Conservation (phyloP, 2,797 vertebrate genomes). For the Gymnothorax javanicus region DNA sequence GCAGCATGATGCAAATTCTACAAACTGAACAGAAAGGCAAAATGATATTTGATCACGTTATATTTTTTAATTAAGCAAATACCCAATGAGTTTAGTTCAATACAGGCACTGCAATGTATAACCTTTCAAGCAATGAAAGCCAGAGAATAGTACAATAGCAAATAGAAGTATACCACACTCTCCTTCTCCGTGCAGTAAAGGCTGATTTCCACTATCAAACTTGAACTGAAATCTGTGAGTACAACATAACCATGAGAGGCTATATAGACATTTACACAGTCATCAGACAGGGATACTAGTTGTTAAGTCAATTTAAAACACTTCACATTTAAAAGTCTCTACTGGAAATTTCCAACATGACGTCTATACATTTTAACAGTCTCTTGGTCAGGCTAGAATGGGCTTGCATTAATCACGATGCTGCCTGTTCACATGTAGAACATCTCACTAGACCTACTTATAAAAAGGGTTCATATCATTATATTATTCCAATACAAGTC, state of each 20-base stretch:
- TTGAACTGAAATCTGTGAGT: constrained; percentile 34
- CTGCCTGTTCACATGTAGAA: constrained; percentile 47
- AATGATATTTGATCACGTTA: neutral
- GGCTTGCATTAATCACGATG: constrained; percentile 47
- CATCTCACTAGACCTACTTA: constrained; percentile 41
- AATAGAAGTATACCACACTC: constrained; percentile 30
- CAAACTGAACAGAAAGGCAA: neutral
- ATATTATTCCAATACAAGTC: constrained; percentile 31
- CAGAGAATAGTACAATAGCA: constrained; percentile 22
- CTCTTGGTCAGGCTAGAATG: constrained; percentile 60
- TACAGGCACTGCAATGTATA: neutral
- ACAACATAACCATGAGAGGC: constrained; percentile 37
- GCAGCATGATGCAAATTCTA: neutral
- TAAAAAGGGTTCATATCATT: constrained; percentile 39
- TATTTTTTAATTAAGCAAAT: constrained; percentile 9
- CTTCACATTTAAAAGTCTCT: constrained; percentile 40
- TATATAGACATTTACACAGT: constrained; percentile 41
- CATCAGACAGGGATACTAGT: constrained; percentile 42
- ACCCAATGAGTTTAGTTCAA: neutral
- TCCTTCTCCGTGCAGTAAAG: constrained; percentile 10
- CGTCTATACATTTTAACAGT: constrained; percentile 57
- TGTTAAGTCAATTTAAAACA: constrained; percentile 46
- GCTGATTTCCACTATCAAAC: constrained; percentile 24
- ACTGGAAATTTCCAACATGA: constrained; percentile 35
- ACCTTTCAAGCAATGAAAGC: neutral